Percentiles rank a stretch among this genome's conserved stretches.
These are phyloP conservation scores for Nycticryphes semicollaris DNA, from an alignment of 2,113 vertebrate genomes.

Conservation along the genomic window DNA sequence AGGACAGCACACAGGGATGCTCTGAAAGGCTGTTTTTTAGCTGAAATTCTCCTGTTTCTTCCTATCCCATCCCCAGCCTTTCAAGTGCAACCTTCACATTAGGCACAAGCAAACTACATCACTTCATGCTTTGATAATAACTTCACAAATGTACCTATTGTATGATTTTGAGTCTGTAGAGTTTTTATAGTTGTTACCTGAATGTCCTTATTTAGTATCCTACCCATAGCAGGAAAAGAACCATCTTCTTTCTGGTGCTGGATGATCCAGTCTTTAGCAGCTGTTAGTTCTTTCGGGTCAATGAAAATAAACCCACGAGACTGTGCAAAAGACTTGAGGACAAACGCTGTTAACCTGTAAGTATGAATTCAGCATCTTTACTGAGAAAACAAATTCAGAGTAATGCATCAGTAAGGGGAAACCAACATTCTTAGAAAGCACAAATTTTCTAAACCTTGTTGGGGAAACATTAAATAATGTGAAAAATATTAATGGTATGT, in stretches of 20 bases:
- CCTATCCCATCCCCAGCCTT: not conserved
- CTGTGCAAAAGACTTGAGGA: slow-evolving; percentile 93
- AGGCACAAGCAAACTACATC: not conserved
- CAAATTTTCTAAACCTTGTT: not conserved
- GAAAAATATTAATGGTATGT: not conserved
- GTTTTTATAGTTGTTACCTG: slow-evolving; percentile 77
- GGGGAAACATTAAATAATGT: not conserved
- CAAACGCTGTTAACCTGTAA: slow-evolving; percentile 91
- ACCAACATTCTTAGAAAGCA: not conserved
- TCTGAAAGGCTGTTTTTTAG: fast-evolving
- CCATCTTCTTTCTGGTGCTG: slow-evolving; percentile 87
- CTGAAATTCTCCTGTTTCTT: not conserved
- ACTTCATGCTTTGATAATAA: not conserved
- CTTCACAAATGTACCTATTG: not conserved
- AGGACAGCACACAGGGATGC: not conserved
- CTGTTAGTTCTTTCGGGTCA: slow-evolving; percentile 85
- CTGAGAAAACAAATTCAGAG: not conserved
- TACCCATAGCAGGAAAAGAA: slow-evolving; percentile 89
- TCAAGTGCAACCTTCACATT: not conserved
- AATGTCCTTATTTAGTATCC: slow-evolving; percentile 92
- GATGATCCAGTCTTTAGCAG: slow-evolving; percentile 90
- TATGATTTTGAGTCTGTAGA: not conserved
- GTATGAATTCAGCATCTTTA: not conserved
- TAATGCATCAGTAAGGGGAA: not conserved
- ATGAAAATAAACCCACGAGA: slow-evolving; percentile 94